A percentile compares a stretch with the other conserved stretches of the same genome.
Conservation (phyloP, 2,888 invertebrate species). For the Orthosia gothica region DNA sequence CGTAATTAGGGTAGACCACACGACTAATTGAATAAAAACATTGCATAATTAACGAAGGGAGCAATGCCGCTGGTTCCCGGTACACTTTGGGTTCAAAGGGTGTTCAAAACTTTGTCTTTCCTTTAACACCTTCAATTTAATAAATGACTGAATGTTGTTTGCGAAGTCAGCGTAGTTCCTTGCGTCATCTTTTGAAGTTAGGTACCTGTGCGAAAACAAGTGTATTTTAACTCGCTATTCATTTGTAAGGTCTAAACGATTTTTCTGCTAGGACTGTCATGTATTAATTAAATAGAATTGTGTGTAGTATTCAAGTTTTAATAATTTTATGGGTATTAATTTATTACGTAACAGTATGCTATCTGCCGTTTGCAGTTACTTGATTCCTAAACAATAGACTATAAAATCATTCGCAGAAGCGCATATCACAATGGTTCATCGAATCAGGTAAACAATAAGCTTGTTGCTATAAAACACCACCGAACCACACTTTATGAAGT, state of each 20-base stretch:
- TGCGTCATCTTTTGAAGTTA: constrained; percentile 40
- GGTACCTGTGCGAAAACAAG: constrained; percentile 28
- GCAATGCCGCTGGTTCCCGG: constrained; percentile 58
- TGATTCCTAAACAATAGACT: background rate
- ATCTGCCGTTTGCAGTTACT: constrained; percentile 2
- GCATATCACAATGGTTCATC: constrained; percentile 50
- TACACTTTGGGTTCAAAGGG: constrained; percentile 65
- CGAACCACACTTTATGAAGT: constrained; percentile 79
- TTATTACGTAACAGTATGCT: background rate
- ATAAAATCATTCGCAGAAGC: constrained; percentile 5
- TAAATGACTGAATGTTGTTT: constrained; percentile 58
- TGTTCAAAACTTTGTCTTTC: constrained; percentile 66
- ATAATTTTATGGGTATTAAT: background rate
- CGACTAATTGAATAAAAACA: constrained; percentile 90
- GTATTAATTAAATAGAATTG: background rate
- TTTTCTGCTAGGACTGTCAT: background rate
- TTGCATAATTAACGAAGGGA: constrained; percentile 85
- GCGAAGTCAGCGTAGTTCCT: constrained; percentile 22
- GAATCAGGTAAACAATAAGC: constrained; percentile 72
- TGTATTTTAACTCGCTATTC: constrained; percentile 25
- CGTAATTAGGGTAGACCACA: constrained; percentile 86
- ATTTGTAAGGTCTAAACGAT: constrained; percentile 29
- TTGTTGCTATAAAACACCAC: constrained; percentile 74
- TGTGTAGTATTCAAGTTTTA: background rate
- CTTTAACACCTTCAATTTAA: constrained; percentile 64